A percentile compares a stretch with the other conserved stretches of the same genome.
Evolutionary conservation across 2,797 vertebrate genomes (phyloP).

Genomic region (Xyrichtys novacula): DNA sequence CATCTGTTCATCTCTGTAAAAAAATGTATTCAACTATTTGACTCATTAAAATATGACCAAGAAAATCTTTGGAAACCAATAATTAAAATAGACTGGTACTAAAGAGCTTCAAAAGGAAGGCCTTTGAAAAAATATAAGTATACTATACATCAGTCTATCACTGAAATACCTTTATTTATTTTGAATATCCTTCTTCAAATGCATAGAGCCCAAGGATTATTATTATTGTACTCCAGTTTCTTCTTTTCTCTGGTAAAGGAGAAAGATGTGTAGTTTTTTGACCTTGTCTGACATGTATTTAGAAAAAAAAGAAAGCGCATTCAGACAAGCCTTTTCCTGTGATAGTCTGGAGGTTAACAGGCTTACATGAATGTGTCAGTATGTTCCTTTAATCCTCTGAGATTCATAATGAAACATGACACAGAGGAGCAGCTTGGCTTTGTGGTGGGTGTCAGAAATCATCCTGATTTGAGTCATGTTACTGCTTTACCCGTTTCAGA

Average conservation of each 20-base stretch:
- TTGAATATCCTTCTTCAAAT: not conserved
- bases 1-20: no score
- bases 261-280: not conserved
- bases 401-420: conserved; percentile 59
- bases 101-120: no score
- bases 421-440: conserved; percentile 43
- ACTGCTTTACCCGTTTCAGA: conserved; percentile 31
- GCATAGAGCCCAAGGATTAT: not conserved
- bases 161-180: no score
- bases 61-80: no score
- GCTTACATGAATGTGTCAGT: conserved; percentile 43
- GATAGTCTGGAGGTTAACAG: conserved; percentile 31
- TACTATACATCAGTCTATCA: no score
- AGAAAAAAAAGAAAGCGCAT: conserved; percentile 7
- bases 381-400: conserved; percentile 46
- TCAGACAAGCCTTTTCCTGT: conserved; percentile 1
- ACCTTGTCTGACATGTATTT: conserved; percentile 8
- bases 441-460: conserved; percentile 46
- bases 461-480: conserved; percentile 35
- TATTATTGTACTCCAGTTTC: no score
- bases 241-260: no score
- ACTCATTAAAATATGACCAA: no score
- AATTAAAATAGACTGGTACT: no score
- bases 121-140: no score
- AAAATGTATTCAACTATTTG: no score